phyloP scores from a whole-genome alignment of 64 coral and sea anemone genomes.

The Actinia equina region DNA sequence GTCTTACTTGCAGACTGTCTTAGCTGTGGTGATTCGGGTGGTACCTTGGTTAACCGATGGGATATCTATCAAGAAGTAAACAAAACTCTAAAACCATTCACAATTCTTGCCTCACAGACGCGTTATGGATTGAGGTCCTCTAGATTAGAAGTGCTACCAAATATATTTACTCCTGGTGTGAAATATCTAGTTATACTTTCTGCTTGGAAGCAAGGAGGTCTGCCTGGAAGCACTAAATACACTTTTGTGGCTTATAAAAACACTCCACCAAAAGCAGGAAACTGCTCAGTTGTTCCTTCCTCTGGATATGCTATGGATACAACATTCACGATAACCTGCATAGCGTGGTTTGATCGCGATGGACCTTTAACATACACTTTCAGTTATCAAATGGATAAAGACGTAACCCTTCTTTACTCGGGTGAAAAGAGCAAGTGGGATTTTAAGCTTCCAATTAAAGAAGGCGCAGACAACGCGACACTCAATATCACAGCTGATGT shows the following conservation, averaged over 20 bases:
- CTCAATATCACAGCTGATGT: conserved; percentile 16
- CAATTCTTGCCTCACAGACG: conserved; percentile 12
- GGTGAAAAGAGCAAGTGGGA: conserved; percentile 14
- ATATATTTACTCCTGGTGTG: conserved; percentile 23
- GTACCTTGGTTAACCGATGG: not conserved
- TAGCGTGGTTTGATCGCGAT: conserved; percentile 30
- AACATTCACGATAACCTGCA: conserved; percentile 29
- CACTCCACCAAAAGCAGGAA: conserved; percentile 28
- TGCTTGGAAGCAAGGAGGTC: conserved; percentile 28
- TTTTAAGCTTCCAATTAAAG: conserved; percentile 17
- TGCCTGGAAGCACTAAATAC: conserved; percentile 5
- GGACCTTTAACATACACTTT: conserved; percentile 32
- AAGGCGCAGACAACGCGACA: not conserved
- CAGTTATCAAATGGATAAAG: conserved; percentile 20
- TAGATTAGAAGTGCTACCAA: conserved; percentile 26
- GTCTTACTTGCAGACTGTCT: conserved; percentile 2
- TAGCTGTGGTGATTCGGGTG: conserved; percentile 5
- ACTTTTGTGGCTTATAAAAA: conserved; percentile 39
- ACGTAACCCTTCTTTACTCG: conserved; percentile 11
- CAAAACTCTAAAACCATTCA: not conserved
- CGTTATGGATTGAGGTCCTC: not conserved
- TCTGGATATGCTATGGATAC: conserved; percentile 28
- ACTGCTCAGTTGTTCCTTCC: conserved; percentile 30
- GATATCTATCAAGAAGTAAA: not conserved
- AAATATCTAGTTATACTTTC: conserved; percentile 2